Percentiles rank a stretch among this genome's conserved stretches.
Evolutionary conservation across 2,113 vertebrate species (phyloP).

Genomic region (Gallinago undulata): DNA sequence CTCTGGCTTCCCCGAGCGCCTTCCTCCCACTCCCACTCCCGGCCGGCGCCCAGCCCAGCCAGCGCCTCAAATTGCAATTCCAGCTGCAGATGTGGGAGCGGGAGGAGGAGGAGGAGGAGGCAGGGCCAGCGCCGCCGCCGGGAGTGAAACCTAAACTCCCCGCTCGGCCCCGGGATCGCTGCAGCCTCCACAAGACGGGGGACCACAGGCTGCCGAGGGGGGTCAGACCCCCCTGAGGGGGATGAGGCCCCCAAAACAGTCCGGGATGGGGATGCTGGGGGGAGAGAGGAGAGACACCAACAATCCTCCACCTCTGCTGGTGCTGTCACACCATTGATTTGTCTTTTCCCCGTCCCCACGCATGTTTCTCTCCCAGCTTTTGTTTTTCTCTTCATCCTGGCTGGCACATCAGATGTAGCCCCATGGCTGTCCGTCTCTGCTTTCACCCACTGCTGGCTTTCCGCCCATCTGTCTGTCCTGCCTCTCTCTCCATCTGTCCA

Average conservation of each 20-base stretch:
- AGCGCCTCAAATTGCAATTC: constrained; percentile 59
- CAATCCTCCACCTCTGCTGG: rapidly evolving
- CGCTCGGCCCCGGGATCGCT: not conserved
- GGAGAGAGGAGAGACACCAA: not conserved
- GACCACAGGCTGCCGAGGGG: not conserved
- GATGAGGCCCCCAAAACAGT: rapidly evolving
- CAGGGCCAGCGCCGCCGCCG: not conserved
- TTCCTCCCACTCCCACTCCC: constrained; percentile 42
- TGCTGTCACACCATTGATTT: rapidly evolving
- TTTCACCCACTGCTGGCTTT: not conserved
- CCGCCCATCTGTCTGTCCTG: not conserved
- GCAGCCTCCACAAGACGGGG: not conserved
- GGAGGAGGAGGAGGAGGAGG: constrained; percentile 45
- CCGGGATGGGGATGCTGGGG: rapidly evolving
- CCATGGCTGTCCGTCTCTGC: rapidly evolving
- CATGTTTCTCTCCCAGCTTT: not conserved
- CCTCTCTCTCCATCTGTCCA: not conserved
- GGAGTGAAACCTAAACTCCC: not conserved
- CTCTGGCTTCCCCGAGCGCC: not conserved
- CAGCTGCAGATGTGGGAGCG: constrained; percentile 57
- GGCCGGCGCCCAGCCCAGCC: constrained; percentile 34
- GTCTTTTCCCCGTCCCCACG: rapidly evolving
- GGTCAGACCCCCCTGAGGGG: rapidly evolving
- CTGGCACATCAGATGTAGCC: not conserved
- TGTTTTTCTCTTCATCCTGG: not conserved